These are phyloP conservation scores for Pitta sordida DNA, from an alignment of 2,113 vertebrate genomes.

Conservation along the genomic window DNA sequence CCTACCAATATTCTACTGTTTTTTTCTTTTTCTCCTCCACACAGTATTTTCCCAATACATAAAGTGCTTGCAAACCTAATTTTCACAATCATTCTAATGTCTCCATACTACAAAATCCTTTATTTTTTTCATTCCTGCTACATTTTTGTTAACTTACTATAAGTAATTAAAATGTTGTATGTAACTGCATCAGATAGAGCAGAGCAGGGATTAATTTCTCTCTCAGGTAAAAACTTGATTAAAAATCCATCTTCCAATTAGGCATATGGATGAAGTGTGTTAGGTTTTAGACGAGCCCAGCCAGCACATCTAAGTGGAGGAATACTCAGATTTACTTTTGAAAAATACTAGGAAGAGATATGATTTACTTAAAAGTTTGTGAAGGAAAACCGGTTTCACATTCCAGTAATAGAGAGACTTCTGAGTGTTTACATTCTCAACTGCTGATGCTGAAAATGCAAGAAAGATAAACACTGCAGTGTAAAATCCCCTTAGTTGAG, in stretches of 20 bases:
- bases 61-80: background rate
- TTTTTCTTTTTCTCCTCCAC: background rate
- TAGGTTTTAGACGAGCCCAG: background rate
- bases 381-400: background rate
- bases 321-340: background rate
- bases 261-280: background rate
- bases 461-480: background rate
- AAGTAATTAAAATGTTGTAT: background rate
- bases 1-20: background rate
- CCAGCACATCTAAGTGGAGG: background rate
- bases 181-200: background rate
- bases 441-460: background rate
- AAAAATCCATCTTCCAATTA: background rate
- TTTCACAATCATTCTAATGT: background rate
- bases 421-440: background rate
- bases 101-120: background rate
- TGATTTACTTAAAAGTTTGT: background rate
- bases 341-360: background rate
- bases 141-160: background rate
- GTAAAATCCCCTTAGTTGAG: background rate
- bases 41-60: background rate
- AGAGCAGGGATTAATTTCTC: background rate
- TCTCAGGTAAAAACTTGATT: background rate
- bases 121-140: background rate
- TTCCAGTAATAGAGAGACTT: background rate